Evolutionary conservation across 2,888 invertebrate genomes (phyloP), one percentile per base, ranked within the genome.

Genomic region (Tuta absoluta): DNA sequence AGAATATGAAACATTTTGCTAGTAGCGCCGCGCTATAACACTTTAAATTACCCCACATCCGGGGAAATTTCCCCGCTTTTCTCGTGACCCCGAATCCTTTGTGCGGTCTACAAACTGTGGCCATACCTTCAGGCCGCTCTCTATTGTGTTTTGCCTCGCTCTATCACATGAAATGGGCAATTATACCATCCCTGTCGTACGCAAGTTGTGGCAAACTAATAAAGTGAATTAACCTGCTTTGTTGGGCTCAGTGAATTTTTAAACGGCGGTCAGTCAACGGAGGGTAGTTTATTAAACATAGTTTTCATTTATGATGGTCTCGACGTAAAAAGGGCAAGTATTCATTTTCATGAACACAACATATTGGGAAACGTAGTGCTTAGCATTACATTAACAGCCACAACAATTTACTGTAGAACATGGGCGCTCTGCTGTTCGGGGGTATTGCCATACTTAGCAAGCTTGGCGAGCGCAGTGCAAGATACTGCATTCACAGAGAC

Each of bases 11-110:
- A 41, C 11, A 8, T n/a, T 48, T 17, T 11, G 5, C 21, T 11
- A 3, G 24, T 24, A 23, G 11, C 10, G 23, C 14, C 10, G 21
- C 51, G 23, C 21, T 7, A 23, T 53, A 24, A 53, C 11, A 23
- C 14, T 11, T 23, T 59, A 45, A 59, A 59, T 21, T 28, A 48
- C 79, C 86, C 72, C 10, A 60, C 67, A 74, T 71, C 58, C 7
- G 12, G 82, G 86, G 77, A 75, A 75, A 73, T 75, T 72, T 69
- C 66, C 73, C 75, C 19, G 64, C 24, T 67, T 68, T 72, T 73
- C 73, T 72, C 71, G 75, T 77, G 80, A 81, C 80, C 81, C 82
- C 76, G 75, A 80, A 83, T 83, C 84, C 85, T 85, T 87, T 85
- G 84, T 86, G 81, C 78, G 76, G 80, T 83, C 76, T 75, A 75